Percentiles rank a stretch among this genome's conserved stretches.
These are phyloP conservation scores for Microhierax caerulescens DNA, from an alignment of 2,797 vertebrate species.

Conservation along the genomic window DNA sequence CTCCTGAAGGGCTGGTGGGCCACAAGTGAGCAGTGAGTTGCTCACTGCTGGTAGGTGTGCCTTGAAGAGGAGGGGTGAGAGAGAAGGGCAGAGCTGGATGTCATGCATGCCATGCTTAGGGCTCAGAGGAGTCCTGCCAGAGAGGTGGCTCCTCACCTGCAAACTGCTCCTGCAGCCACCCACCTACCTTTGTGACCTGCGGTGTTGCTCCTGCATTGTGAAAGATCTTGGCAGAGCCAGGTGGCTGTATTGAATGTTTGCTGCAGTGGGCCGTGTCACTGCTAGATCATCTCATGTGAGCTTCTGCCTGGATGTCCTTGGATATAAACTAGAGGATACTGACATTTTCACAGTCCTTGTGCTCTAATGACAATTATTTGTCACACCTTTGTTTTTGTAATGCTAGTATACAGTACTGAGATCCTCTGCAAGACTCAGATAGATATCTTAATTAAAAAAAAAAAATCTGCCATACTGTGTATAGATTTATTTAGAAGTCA, in stretches of 20 bases:
- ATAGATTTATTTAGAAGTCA: slow-evolving; percentile 8
- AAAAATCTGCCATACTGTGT: background rate
- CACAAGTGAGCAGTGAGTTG: background rate
- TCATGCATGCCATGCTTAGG: accelerated
- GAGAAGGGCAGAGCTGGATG: background rate
- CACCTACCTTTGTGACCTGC: accelerated
- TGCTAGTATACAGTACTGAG: background rate
- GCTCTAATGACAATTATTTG: background rate
- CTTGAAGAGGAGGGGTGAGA: background rate
- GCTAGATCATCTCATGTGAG: background rate
- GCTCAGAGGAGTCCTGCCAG: background rate
- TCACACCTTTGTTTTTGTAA: background rate
- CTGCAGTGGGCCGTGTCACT: background rate
- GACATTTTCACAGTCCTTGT: background rate
- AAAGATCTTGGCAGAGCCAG: background rate
- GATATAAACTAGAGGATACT: background rate
- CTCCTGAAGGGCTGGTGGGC: background rate
- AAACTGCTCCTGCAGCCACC: background rate
- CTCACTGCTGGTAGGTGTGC: background rate
- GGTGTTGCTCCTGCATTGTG: background rate
- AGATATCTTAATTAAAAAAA: slow-evolving; percentile 1
- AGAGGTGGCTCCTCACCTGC: background rate
- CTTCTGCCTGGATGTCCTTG: background rate
- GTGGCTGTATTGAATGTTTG: background rate
- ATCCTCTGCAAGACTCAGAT: background rate